phyloP scores from a whole-genome alignment of 2,888 invertebrate genomes.

The Macrosoma leucophasiata region DNA sequence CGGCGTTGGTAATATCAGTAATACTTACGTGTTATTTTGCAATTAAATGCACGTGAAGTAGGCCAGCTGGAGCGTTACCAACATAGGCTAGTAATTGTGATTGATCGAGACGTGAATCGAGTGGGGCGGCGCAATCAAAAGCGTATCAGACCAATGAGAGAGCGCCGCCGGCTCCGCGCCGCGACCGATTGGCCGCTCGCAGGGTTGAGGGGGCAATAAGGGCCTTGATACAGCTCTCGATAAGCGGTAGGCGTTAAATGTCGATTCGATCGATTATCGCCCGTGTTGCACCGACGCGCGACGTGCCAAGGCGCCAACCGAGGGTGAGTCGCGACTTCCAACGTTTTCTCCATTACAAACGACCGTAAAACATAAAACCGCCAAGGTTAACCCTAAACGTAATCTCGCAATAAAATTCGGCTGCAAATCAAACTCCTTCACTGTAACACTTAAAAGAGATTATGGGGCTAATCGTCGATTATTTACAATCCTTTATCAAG shows the following conservation, averaged over 20 bases:
- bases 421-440: slow-evolving; percentile 52
- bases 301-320: slow-evolving; percentile 14
- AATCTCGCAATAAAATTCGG: slow-evolving; percentile 50
- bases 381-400: slow-evolving; percentile 28
- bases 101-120: slow-evolving; percentile 69
- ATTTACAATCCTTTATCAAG: slow-evolving; percentile 70
- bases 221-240: slow-evolving; percentile 70
- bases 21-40: slow-evolving; percentile 24
- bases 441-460: slow-evolving; percentile 55
- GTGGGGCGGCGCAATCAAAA: slow-evolving; percentile 72
- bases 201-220: slow-evolving; percentile 60
- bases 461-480: slow-evolving; percentile 56
- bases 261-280: slow-evolving; percentile 66
- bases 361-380: too few species aligned
- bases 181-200: slow-evolving; percentile 53
- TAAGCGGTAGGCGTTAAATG: slow-evolving; percentile 66
- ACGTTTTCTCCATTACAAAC: too few species aligned
- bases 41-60: slow-evolving; percentile 37
- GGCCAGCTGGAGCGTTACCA: slow-evolving; percentile 47
- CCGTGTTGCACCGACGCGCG: slow-evolving; percentile 33
- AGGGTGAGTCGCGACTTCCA: not conserved
- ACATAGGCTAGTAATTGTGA: slow-evolving; percentile 62
- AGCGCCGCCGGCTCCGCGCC: slow-evolving; percentile 37
- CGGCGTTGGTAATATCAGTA: slow-evolving; percentile 12
- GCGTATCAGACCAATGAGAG: slow-evolving; percentile 67